phyloP scores from a whole-genome alignment of 2,113 vertebrate genomes.

The Telmatochromis bifrenatus region DNA sequence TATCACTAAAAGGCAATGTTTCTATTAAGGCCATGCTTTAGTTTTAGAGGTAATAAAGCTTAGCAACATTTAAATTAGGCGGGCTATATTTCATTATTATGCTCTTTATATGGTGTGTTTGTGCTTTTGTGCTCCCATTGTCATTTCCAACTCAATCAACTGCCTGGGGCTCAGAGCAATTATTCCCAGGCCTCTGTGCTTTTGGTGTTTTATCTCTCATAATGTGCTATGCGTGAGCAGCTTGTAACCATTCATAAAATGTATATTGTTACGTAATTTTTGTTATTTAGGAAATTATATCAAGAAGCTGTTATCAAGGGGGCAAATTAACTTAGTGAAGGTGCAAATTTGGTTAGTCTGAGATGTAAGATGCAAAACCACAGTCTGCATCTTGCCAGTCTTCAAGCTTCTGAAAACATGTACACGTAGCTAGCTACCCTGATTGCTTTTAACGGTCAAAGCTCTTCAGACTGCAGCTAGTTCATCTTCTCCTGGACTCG shows the following conservation, averaged over 20 bases:
- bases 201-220: neutral
- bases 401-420: neutral
- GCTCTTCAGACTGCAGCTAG: neutral
- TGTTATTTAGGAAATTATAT: neutral
- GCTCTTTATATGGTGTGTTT: neutral
- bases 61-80: neutral
- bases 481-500: neutral
- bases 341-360: neutral
- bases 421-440: neutral
- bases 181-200: neutral
- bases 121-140: neutral
- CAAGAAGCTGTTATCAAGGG: neutral
- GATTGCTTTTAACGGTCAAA: neutral
- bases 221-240: neutral
- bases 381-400: neutral
- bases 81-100: neutral
- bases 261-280: neutral
- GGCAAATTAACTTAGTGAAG: neutral
- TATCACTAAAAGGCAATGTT: neutral
- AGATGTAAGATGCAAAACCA: neutral
- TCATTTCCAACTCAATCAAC: neutral
- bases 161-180: neutral
- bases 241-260: neutral
- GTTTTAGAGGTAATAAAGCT: neutral
- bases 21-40: neutral